Evolutionary conservation across 92 coral and sea anemone genomes (phyloP), one percentile per base, ranked within the genome.

Genomic region (Epizoanthus ramosus): DNA sequence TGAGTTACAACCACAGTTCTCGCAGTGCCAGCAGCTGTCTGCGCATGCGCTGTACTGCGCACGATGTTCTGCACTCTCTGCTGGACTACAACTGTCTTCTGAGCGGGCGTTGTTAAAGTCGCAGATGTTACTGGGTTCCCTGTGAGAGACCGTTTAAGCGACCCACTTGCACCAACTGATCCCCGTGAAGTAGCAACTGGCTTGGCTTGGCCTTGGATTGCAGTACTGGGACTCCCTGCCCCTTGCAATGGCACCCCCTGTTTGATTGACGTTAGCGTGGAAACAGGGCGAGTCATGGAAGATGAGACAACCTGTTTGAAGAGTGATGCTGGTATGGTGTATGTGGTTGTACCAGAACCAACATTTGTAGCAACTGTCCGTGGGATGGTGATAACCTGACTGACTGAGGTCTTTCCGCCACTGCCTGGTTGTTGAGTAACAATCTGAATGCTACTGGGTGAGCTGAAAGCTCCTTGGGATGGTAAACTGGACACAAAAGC

Each of bases 321-420:
- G 71, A 77, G 82, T 0, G 82, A 77, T 1, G 82, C 82, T 43
- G 82, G 82, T 60, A 77, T 77, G 24, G 82, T 77, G 66, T 77
- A 77, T 0, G 82, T 77, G 82, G 82, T 77, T 4, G 82, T 77
- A 77, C 82, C 82, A 19, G 82, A 77, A 18, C 57, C 68, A 39
- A 77, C 82, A 14, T 63, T 77, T 33, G 82, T 77, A 18, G 82
- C 82, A 68, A 63, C 63, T 21, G 82, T 77, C 23, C 82, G 82
- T 23, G 82, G 68, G 71, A 77, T 77, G 41, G 82, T 77, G 3
- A 77, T 60, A 13, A 77, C 82, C 24, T 77, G 82, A 23, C 82
- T 43, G 7, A 19, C 71, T 13, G 63, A 69, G 6, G 82, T 77
- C 57, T 77, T 77, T 14, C 71, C 57, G 8, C 81, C 71, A 61